Conservation (phyloP, 92 coral and sea anemone species). For the Micromussa lordhowensis region DNA sequence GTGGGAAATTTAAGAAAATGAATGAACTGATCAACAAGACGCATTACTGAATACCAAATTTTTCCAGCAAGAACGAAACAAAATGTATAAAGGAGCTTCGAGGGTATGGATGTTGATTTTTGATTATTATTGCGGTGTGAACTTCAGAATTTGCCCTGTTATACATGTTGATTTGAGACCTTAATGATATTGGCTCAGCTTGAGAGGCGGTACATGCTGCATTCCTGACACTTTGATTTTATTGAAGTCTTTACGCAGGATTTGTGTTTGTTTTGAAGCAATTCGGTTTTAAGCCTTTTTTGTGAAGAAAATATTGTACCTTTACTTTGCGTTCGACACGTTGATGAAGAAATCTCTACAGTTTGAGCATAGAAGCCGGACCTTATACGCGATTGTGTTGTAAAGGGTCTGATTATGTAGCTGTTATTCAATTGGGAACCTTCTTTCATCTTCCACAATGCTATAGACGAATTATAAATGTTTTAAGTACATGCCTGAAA, state of each 20-base stretch:
- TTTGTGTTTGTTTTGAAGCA: conserved; percentile 18
- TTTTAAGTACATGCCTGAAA: neutral
- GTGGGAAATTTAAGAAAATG: neutral
- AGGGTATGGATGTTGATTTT: neutral
- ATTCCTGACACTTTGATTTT: conserved; percentile 1
- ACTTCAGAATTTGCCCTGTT: neutral
- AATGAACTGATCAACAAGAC: neutral
- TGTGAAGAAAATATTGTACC: neutral
- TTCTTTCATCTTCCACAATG: neutral
- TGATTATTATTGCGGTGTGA: neutral
- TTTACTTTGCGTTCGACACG: neutral
- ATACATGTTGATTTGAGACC: conserved; percentile 16
- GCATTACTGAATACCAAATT: neutral
- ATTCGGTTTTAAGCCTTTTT: neutral
- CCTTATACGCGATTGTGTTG: neutral
- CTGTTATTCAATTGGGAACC: too few relatives aligned
- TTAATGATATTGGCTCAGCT: conserved; percentile 10
- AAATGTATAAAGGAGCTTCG: neutral
- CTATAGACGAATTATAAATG: neutral
- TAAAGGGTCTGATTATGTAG: neutral
- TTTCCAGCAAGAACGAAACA: neutral
- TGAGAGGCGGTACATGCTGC: neutral
- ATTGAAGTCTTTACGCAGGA: neutral
- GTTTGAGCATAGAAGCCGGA: neutral
- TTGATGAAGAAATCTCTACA: neutral